phyloP scores from a whole-genome alignment of 1,140 invertebrate species.

The Cheumatopsyche charites region DNA sequence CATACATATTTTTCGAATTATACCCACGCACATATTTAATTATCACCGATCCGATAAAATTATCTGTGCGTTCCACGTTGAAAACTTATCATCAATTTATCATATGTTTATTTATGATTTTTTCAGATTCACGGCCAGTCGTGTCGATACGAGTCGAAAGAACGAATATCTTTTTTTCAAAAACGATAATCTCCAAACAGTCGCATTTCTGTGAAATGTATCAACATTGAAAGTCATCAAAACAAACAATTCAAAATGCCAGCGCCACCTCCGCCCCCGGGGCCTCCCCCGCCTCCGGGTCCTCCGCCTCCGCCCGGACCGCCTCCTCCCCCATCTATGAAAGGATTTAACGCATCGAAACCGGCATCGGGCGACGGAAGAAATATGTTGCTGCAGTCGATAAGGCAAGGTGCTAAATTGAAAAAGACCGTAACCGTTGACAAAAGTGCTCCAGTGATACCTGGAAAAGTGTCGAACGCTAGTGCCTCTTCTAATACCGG shows the following conservation, averaged over 20 bases:
- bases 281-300: constrained; percentile 59
- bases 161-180: too few relatives aligned
- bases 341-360: constrained; percentile 60
- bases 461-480: constrained; percentile 61
- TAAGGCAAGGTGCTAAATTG: constrained; percentile 78
- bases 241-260: constrained; percentile 22
- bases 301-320: constrained; percentile 65
- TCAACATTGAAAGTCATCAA: not conserved
- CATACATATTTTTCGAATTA: too few relatives aligned
- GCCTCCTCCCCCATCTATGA: constrained; percentile 69
- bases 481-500: constrained; percentile 44
- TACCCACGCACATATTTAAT: too few relatives aligned
- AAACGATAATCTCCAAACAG: too few relatives aligned
- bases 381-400: constrained; percentile 76
- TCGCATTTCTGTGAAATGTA: not conserved
- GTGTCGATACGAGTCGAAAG: too few relatives aligned
- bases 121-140: too few relatives aligned
- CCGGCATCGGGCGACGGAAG: constrained; percentile 65
- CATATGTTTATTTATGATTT: too few relatives aligned
- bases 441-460: constrained; percentile 80
- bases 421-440: constrained; percentile 90
- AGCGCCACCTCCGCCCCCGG: constrained; percentile 15
- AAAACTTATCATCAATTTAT: too few relatives aligned
- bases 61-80: too few relatives aligned
- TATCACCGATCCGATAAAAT: too few relatives aligned